Base-by-base conservation (phyloP, 2,797 vertebrate species). In the Halcyon leucocephala region DNA sequence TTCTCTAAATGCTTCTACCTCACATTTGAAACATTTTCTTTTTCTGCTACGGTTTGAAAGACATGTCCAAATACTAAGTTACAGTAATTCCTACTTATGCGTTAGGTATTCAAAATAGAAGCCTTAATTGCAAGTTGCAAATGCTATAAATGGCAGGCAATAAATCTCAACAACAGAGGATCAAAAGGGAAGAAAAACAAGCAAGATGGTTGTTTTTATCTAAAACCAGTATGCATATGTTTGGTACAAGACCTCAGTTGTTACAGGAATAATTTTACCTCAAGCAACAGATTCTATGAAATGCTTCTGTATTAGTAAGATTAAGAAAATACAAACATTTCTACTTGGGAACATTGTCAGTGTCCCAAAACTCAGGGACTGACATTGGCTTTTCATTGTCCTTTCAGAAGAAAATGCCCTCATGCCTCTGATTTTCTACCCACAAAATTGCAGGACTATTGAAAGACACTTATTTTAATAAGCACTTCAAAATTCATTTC, bases 101-200 rank as follows among this genome's bases (percentile, higher is more conserved):
- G 1, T 77, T 94, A 95, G 55, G 60, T 93, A 85, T 96, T 95
- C 83, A 97, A 93, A 96, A 95, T 87, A 97, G 95, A 91, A 95
- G 41, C 55, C 60, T 71, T 96, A 96, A 97, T 96, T 96, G 67
- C 89, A 85, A 89, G 92, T 64, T 96, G 64, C 78, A 84, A 92
- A 89, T 57, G 67, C 83, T 95, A 79, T 64, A 90, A 94, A 93
- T 73, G 74, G 83, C 67, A 94, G 71, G 66, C 39, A 66, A 70
- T 77, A 86, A 84, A 89, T 80, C 88, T 86, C 83, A 79, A 28
- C 83, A 90, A 76, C 70, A 67, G 70, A 77, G 19, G 44, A 95
- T 77, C 81, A 92, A 87, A 96, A 90, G 28, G 42, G 62, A 96
- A 82, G 67, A 72, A 70, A 82, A 94, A 15, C 4, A 83, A 93